Percentiles rank a stretch among this genome's conserved stretches.
phyloP scores from a whole-genome alignment of 1,140 invertebrate genomes.

The Melanaphis sacchari region DNA sequence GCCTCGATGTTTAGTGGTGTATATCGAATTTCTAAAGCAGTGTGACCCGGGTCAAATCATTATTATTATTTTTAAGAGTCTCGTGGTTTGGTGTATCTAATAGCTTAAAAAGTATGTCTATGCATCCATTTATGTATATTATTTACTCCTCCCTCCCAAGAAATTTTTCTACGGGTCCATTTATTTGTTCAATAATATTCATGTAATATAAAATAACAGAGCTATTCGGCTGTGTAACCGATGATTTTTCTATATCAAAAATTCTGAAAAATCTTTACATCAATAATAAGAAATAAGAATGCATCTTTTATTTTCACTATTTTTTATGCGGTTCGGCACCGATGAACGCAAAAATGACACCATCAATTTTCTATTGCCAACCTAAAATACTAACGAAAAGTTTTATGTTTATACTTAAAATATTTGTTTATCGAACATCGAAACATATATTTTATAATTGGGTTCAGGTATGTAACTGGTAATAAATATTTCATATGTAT shows the following conservation, averaged over 20 bases:
- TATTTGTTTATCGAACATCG: background rate
- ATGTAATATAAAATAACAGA: background rate
- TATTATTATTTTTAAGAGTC: background rate
- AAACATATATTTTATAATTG: background rate
- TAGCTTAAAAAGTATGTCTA: background rate
- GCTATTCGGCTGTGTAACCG: background rate
- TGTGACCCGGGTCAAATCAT: background rate
- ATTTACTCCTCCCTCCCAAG: background rate
- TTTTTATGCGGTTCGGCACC: background rate
- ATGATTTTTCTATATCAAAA: background rate
- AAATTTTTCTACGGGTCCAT: too few species aligned
- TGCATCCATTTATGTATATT: background rate
- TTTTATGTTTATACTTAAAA: background rate
- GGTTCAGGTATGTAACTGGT: too few species aligned
- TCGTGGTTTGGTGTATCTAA: background rate
- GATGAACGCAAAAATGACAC: slow-evolving; percentile 16
- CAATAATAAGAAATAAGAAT: background rate
- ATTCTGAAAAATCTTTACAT: background rate
- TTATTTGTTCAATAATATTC: background rate
- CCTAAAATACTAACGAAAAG: background rate
- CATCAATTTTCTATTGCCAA: background rate
- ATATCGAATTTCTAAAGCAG: slow-evolving; percentile 30
- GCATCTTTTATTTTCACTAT: slow-evolving; percentile 1
- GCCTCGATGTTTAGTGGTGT: slow-evolving; percentile 28
- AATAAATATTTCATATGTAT: background rate